Base-by-base conservation (phyloP, 2,888 invertebrate genomes). In the Cerceris ruficornis region DNA sequence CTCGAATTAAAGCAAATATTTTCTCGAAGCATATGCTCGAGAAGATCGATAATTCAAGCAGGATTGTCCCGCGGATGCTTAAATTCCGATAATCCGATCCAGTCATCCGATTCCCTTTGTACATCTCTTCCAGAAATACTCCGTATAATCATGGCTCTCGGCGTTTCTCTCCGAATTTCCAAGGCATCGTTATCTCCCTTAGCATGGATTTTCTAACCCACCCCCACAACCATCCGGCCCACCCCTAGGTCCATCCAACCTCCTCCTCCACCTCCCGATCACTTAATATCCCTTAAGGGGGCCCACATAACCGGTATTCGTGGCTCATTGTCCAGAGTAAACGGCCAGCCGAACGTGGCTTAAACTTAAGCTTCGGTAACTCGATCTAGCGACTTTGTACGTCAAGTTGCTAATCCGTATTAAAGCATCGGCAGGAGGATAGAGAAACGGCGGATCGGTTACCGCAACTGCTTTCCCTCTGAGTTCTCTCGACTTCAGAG, bases 341-440 rank as follows among this genome's bases (percentile, higher is more conserved):
- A 73, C 70, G 61, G 65, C 43, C 58, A 58, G 62, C 71, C 54
- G 46, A 67, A 46, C 49, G 54, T 58, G 69, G 75, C 68, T 81
- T 75, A 61, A 52, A 42, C 72, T 50, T 81, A 81, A 81, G 75
- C 80, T 70, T 67, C 71, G 75, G 72, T 78, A 81, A 78, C 75
- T 65, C 75, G 71, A 75, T 78, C 60, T 67, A 67, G 2, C 80
- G 74, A 81, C 80, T 80, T 80, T 75, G 55, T 75, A 73, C 70
- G 73, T 75, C 70, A 78, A 68, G 58, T 81, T 70, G 68, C 75
- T 79, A 81, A 81, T 75, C 75, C 75, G 78, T 42, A 74, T 77
- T 73, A 77, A 77, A 74, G 65, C 69, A 76, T 73, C 73, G 62
- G 67, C 52, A 58, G 59, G 14, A 11, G 43, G 43, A 15, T 49